Percentiles rank a stretch among this genome's conserved stretches.
Conservation (phyloP, 2,113 vertebrate species). For the Crotophaga sulcirostris region DNA sequence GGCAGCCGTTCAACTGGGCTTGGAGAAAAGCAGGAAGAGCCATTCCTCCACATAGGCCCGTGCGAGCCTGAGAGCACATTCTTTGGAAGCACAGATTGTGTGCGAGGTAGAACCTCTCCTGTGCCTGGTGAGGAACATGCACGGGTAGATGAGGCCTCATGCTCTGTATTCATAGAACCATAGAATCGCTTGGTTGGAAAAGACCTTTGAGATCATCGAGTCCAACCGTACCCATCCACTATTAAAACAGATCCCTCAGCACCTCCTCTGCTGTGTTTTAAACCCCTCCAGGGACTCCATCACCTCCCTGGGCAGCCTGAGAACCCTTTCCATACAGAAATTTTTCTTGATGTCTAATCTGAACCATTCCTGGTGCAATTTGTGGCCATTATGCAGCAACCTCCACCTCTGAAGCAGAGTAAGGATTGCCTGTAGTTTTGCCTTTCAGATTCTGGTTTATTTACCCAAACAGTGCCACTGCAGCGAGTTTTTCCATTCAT, state of each 20-base stretch:
- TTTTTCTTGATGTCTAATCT: too few species aligned
- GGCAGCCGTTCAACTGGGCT: neutral
- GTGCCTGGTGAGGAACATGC: rapidly evolving
- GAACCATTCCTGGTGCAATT: too few species aligned
- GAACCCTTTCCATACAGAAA: too few species aligned
- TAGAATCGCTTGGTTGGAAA: too few species aligned
- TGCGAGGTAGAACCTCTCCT: rapidly evolving
- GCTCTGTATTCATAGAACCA: rapidly evolving
- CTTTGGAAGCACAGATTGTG: rapidly evolving
- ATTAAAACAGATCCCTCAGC: too few species aligned
- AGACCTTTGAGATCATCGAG: too few species aligned
- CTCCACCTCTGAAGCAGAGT: neutral
- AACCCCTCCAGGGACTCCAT: too few species aligned
- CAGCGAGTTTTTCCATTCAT: neutral
- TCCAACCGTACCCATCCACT: too few species aligned
- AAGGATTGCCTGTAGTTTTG: rapidly evolving
- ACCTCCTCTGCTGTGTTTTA: too few species aligned
- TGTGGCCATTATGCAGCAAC: neutral
- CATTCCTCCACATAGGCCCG: rapidly evolving
- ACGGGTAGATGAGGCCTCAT: rapidly evolving
- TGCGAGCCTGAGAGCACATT: neutral
- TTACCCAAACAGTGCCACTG: neutral
- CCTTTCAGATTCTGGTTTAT: neutral
- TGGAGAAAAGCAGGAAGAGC: neutral
- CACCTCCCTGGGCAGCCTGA: too few species aligned